Percentiles rank a stretch among this genome's conserved stretches.
phyloP scores from a whole-genome alignment of 2,113 vertebrate species.

The Microcebus jonahi region DNA sequence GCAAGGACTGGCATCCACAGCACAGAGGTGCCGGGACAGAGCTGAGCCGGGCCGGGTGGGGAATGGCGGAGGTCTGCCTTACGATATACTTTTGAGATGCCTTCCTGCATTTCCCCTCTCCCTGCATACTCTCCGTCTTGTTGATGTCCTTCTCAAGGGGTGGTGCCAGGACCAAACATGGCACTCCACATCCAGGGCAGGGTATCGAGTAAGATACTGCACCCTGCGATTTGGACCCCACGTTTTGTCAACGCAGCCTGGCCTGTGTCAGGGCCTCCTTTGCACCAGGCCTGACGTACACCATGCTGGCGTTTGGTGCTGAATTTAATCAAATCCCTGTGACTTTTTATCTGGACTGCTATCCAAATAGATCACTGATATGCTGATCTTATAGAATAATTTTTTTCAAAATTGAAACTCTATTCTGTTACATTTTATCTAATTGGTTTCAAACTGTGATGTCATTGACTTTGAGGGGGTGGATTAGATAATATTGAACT shows the following conservation, averaged over 20 bases:
- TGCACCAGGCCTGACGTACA: background rate
- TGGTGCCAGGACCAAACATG: background rate
- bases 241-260: background rate
- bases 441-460: background rate
- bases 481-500: background rate
- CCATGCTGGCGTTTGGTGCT: background rate
- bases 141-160: background rate
- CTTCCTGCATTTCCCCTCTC: background rate
- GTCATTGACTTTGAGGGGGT: background rate
- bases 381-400: background rate
- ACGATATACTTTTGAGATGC: background rate
- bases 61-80: background rate
- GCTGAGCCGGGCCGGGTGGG: background rate
- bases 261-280: background rate
- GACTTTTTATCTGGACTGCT: conserved; percentile 13
- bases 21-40: background rate
- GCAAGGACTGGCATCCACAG: background rate
- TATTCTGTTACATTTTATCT: conserved; percentile 10
- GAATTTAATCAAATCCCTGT: background rate
- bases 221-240: background rate
- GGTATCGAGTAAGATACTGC: background rate
- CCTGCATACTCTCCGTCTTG: background rate
- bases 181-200: background rate
- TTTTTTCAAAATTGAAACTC: conserved; percentile 12
- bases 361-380: background rate